Evolutionary conservation across 2,113 vertebrate species (phyloP), one percentile per base, ranked within the genome.

Genomic region (Chionodraco myersi): DNA sequence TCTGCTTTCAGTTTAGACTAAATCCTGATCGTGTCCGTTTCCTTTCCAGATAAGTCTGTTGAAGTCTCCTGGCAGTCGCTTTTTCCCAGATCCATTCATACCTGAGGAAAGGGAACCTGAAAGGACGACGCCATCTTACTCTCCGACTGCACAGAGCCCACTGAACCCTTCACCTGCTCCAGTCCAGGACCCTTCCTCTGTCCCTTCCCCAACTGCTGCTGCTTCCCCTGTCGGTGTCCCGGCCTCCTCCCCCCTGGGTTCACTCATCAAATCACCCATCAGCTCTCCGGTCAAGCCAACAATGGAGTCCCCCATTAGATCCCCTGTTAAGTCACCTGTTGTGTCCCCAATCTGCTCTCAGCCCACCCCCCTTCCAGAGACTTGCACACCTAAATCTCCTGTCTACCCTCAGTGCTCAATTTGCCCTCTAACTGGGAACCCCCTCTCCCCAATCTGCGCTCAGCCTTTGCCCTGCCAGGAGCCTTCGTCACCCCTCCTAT

Each of bases 401-500:
- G 72, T 93, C 21, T 92, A 92, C 70, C 77, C 94, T 0, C 94
- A 93, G 36, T 88, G 90, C 23, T 88, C 79, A 21, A 77, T 94
- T 36, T 95, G 94, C 4, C 85, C 95, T 1, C 45, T 91, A 10
- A 82, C 93, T 0, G 65, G 94, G 4, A 91, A 94, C 76, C 91
- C 94, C 49, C 96, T 94, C 14, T 95, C 88, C 18, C 98, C 98
- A 6, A 97, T 99, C 76, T 98, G 98, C 56, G 95, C 96, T 67
- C 97, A 97, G 77, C 96, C 97, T 51, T 90, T 97, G 63, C 95
- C 96, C 48, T 96, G 96, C 86, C 87, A 96, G 0, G 96, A 99
- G 77, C 92, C 96, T 18, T 90, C 96, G 0, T 88, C 96, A 2
- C 94, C 95, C 0, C 93, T 96, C 15, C 77, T 94, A 12, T 93